Evolutionary conservation across 2,888 invertebrate genomes (phyloP).

Genomic region (Drosophila limbata): DNA sequence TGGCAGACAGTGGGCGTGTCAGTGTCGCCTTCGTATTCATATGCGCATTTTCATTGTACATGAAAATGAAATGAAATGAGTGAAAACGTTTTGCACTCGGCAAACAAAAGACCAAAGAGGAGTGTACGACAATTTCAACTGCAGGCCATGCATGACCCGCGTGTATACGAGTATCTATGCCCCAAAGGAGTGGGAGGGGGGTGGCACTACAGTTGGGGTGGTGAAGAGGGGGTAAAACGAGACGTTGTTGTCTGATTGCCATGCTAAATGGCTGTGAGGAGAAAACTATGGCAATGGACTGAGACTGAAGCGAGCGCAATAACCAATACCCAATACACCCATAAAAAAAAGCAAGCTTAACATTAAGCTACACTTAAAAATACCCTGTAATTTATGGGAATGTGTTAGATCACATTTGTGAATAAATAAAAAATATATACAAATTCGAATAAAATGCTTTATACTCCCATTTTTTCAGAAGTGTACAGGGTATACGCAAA

Average conservation of each 20-base stretch:
- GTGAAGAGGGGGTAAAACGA: too few species aligned
- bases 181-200: conserved; percentile 7
- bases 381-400: conserved; percentile 29
- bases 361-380: background rate
- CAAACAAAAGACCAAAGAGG: conserved; percentile 62
- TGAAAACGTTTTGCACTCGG: conserved; percentile 70
- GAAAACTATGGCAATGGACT: conserved; percentile 51
- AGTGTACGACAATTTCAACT: conserved; percentile 68
- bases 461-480: too few species aligned
- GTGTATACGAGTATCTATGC: conserved; percentile 48
- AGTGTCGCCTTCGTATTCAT: conserved; percentile 29
- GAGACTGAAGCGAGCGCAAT: conserved; percentile 25
- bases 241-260: conserved; percentile 67
- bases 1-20: conserved; percentile 58
- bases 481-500: background rate
- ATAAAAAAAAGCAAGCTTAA: conserved; percentile 17
- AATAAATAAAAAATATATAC: too few species aligned
- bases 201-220: conserved; percentile 23
- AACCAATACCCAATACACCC: conserved; percentile 41
- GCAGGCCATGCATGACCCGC: conserved; percentile 75
- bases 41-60: conserved; percentile 68
- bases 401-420: too few species aligned
- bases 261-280: conserved; percentile 67
- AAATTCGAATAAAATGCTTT: too few species aligned
- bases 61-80: conserved; percentile 65